These are phyloP conservation scores for Athene noctua DNA, from an alignment of 2,113 vertebrate species.

Conservation along the genomic window DNA sequence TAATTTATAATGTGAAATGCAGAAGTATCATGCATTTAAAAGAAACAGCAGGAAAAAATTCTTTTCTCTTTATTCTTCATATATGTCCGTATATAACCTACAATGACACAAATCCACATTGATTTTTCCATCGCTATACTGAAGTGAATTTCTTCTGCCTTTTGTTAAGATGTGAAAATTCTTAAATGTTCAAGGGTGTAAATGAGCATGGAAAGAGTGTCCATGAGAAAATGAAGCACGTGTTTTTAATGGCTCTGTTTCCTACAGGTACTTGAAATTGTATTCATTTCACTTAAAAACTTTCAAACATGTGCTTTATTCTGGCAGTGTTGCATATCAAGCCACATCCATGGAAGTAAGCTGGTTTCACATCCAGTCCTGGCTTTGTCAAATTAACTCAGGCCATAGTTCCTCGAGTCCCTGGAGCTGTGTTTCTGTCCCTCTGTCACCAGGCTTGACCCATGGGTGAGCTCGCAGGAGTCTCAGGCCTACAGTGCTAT, in stretches of 20 bases:
- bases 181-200: neutral
- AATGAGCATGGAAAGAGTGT: neutral
- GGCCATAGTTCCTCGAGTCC: neutral
- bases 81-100: neutral
- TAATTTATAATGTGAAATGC: neutral
- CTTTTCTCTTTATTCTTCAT: neutral
- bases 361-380: neutral
- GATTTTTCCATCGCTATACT: neutral
- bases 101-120: neutral
- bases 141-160: neutral
- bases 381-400: neutral
- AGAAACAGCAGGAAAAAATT: neutral
- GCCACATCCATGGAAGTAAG: accelerated
- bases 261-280: neutral
- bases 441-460: neutral
- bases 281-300: neutral
- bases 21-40: neutral
- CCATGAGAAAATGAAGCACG: neutral
- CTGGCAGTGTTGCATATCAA: accelerated
- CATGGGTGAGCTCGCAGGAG: neutral
- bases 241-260: neutral
- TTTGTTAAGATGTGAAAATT: neutral
- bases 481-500: neutral
- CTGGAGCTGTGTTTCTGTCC: neutral
- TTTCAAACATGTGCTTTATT: neutral